Evolutionary conservation across 1,140 invertebrate species (phyloP).

Genomic region (Littorina saxatilis): DNA sequence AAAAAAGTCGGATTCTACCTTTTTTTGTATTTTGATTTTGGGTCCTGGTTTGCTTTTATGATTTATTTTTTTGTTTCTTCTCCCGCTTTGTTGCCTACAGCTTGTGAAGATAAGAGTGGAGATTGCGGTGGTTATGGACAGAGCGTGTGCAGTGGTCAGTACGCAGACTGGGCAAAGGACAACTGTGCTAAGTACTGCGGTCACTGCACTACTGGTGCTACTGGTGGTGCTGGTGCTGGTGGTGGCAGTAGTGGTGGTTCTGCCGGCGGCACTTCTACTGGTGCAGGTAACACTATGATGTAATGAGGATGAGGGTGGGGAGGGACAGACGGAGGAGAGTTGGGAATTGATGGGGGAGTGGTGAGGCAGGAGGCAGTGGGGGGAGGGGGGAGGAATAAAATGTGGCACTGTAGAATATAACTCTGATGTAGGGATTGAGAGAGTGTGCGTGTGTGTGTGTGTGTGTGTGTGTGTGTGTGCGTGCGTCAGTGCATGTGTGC

Average conservation of each 20-base stretch:
- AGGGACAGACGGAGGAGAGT: too few relatives aligned
- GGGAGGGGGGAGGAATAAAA: too few relatives aligned
- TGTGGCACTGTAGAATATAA: too few relatives aligned
- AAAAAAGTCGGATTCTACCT: too few relatives aligned
- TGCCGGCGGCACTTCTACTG: not conserved
- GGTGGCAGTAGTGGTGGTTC: not conserved
- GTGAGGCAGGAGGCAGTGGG: too few relatives aligned
- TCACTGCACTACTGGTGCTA: not conserved
- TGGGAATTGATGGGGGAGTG: too few relatives aligned
- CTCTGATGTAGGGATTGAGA: too few relatives aligned
- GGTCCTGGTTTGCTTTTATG: not conserved
- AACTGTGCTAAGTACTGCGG: constrained; percentile 41
- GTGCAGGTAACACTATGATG: not conserved
- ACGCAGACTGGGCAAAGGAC: constrained; percentile 38
- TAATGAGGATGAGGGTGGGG: not conserved
- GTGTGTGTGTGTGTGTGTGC: too few relatives aligned
- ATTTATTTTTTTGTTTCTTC: not conserved
- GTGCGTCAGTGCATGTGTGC: too few relatives aligned
- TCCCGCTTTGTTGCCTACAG: not conserved
- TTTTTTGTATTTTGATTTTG: not conserved
- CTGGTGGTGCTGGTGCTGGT: not conserved
- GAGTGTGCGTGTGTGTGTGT: too few relatives aligned
- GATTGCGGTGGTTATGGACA: constrained; percentile 36
- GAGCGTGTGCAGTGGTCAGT: constrained; percentile 35
- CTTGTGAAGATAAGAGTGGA: constrained; percentile 33